Base-by-base conservation (phyloP, 2,797 vertebrate genomes). In the Rhinophrynus dorsalis region DNA sequence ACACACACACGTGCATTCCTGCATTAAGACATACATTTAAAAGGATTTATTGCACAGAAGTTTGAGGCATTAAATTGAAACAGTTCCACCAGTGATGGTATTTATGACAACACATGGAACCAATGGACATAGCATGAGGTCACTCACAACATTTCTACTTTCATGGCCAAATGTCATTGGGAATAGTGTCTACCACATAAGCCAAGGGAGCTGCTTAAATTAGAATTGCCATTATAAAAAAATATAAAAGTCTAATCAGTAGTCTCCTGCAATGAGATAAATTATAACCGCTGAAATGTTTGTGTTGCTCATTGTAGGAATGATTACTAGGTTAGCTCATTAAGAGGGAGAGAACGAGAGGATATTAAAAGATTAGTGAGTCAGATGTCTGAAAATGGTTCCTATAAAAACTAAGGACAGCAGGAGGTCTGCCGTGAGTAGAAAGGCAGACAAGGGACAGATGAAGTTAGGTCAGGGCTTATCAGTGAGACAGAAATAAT, bases 261-360 rank as follows among this genome's bases (percentile, higher is more conserved):
- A 20, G 58, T 40, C 27, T 38, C 50, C 13, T 44, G 48, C 42
- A 23, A 29, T 33, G 12, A 57, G 26, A 30, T 15, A 54, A 62
- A 61, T 69, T 33, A 45, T 11, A 62, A 37, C 67, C 33, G 29
- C 6, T 29, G 30, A 70, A 62, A 47, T 15, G 17, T 47, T 55
- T 35, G 38, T 11, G 5, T 50, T 24, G 29, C 50, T 63, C 44
- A 58, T 71, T 64, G 60, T 63, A 13, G 68, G 23, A 40, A 71
- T 57, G 68, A 64, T 57, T 50, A 56, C 52, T 30, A 27, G 20
- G 40, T 48, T 56, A 58, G 58, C 67, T 69, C 67, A 69, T 61
- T 62, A 69, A 21, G 11, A 9, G 54, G 32, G 51, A 54, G 37
- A 56, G 42, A 56, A 12, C 9, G 18, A 7, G 24, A 2, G 30